Evolutionary conservation across 1,140 invertebrate genomes (phyloP), one percentile per base, ranked within the genome.

Genomic region (Bursaphelenchus mucronatus): DNA sequence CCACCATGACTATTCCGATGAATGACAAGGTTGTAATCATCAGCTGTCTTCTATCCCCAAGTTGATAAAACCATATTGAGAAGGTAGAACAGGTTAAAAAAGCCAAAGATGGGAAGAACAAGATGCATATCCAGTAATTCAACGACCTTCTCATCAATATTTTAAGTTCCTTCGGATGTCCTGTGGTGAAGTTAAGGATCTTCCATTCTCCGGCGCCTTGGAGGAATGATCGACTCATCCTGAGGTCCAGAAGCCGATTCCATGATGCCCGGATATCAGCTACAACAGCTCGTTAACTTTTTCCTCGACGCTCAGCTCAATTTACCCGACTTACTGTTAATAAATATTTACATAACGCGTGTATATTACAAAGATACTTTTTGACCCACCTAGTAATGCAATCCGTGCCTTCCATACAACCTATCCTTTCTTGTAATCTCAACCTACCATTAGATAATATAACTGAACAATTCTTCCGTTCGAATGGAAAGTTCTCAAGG

Each of bases 401-500:
- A 30, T 30, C 30, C 30, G 5, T 5, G 5, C 30, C 30, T 1
- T 59, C 8, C 11, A 54, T 54, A n/a, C 13, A 55, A 40, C 1
- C 41, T 5, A 30, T 30, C 30, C 30, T 30, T 30, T 30, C 30
- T 30, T 30, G 30, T 30, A 50, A 43, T 6, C 30, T 21, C 13
- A 21, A 44, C 13, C 4, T 45, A 59, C 57, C 57, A 7, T 59
- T 59, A 44, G 13, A 44, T 39, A 59, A 59, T n/a, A 15, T 30
- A 50, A 59, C 13, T 13, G 57, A 15, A 7, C 57, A 59, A 9
- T 59, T 59, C 21, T 44, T 13, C 4, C 21, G 15, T 43, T 59
- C 57, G 40, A 59, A 59, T 13, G 57, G 57, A 50, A 40, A 59
- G 41, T 59, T 59, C 4, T 44, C 40, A 13, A 59, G 47, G 40